Conservation (phyloP, 2,113 vertebrate genomes). For the Melanostigma gelatinosum region DNA sequence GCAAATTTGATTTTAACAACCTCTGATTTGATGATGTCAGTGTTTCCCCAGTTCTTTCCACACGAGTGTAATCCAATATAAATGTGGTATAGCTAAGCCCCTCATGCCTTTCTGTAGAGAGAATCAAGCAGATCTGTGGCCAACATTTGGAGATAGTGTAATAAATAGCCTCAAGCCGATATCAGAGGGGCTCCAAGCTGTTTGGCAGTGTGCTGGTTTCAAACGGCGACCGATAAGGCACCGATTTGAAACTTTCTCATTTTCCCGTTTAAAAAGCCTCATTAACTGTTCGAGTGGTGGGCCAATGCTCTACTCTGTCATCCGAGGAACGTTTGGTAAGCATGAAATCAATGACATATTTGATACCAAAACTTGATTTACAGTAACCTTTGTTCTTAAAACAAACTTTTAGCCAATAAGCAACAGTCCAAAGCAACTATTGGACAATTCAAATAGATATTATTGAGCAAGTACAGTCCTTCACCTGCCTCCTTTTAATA, state of each 20-base stretch:
- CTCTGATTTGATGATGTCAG: constrained; percentile 52
- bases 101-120: constrained; percentile 7
- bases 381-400: neutral
- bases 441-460: constrained; percentile 22
- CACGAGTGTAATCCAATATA: constrained; percentile 40
- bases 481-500: neutral
- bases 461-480: neutral
- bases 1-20: constrained; percentile 41
- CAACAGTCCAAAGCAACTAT: neutral
- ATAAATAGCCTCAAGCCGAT: constrained; percentile 25
- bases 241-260: constrained; percentile 34
- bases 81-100: constrained; percentile 18
- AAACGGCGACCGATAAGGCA: constrained; percentile 36
- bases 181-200: constrained; percentile 20
- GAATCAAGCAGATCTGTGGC: constrained; percentile 15
- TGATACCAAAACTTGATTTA: neutral
- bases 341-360: neutral
- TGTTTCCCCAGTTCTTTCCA: constrained; percentile 25
- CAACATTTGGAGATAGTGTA: constrained; percentile 18
- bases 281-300: constrained; percentile 16
- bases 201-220: constrained; percentile 23
- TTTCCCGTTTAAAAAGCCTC: constrained; percentile 39
- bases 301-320: neutral
- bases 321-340: constrained; percentile 1
- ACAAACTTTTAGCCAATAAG: neutral